These are phyloP conservation scores for Caenorhabditis briggsae DNA, from an alignment of 1,140 invertebrate species.

Conservation along the genomic window DNA sequence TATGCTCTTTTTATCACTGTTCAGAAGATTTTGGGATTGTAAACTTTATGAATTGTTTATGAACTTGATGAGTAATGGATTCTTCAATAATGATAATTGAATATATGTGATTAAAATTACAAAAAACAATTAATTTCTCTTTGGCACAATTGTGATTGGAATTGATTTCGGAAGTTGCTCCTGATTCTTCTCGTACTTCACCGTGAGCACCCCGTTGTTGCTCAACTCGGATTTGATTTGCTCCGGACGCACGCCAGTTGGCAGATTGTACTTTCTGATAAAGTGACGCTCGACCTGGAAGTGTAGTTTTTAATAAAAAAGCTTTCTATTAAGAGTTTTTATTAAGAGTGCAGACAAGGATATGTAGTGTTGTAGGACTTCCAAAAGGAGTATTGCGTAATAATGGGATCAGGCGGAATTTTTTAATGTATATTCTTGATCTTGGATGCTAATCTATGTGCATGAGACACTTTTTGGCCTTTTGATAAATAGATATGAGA, in stretches of 20 bases:
- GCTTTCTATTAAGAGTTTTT: no score
- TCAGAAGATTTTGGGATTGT: conserved; percentile 16
- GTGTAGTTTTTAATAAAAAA: no score
- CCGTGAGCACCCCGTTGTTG: conserved; percentile 70
- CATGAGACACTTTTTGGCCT: background rate
- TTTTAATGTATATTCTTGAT: background rate
- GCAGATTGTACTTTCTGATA: conserved; percentile 71
- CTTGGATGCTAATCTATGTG: no score
- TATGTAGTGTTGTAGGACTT: background rate
- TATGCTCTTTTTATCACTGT: conserved; percentile 27
- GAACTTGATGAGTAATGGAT: no score
- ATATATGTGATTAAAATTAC: background rate
- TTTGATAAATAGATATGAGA: background rate
- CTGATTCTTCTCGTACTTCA: conserved; percentile 67
- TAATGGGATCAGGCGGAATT: background rate
- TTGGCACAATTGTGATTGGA: conserved; percentile 71
- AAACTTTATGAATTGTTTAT: background rate
- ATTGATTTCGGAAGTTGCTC: conserved; percentile 67
- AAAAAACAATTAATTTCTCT: conserved; percentile 60
- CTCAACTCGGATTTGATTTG: conserved; percentile 70
- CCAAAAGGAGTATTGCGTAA: background rate
- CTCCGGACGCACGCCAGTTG: conserved; percentile 68
- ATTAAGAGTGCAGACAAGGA: no score
- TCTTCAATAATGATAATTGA: conserved; percentile 56
- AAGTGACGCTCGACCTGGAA: conserved; percentile 70